These are phyloP conservation scores for Hestina assimilis DNA, from an alignment of 1,140 invertebrate species.

Conservation along the genomic window DNA sequence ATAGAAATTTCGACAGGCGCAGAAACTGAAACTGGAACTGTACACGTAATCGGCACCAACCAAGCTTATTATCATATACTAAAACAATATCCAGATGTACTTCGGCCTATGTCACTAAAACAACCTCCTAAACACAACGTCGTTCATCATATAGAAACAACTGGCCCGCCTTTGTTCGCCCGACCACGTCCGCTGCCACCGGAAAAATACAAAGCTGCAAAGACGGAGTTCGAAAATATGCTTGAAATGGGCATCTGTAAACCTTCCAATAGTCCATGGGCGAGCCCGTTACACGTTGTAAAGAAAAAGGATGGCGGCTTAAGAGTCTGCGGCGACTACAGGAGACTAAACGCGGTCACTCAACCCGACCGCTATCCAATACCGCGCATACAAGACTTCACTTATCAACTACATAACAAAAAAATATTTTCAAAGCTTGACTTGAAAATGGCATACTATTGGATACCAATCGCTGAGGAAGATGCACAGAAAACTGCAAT, in stretches of 20 bases:
- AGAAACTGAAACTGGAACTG: background rate
- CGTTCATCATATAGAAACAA: slow-evolving; percentile 11
- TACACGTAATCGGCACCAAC: slow-evolving; percentile 2
- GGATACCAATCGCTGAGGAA: slow-evolving; percentile 8
- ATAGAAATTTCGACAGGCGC: slow-evolving; percentile 10
- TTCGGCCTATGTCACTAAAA: slow-evolving; percentile 8
- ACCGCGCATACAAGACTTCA: background rate
- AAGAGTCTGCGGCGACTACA: slow-evolving; percentile 9
- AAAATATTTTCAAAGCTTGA: slow-evolving; percentile 6
- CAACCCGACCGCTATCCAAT: slow-evolving; percentile 5
- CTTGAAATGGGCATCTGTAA: slow-evolving; percentile 4
- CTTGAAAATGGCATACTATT: slow-evolving; percentile 26
- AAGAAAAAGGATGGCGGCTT: slow-evolving; percentile 7
- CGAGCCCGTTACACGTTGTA: slow-evolving; percentile 9
- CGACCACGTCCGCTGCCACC: slow-evolving; percentile 11
- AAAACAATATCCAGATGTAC: slow-evolving; percentile 6
- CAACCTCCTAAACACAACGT: slow-evolving; percentile 14
- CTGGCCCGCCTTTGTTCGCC: slow-evolving; percentile 7
- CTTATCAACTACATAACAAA: slow-evolving; percentile 1
- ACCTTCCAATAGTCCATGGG: slow-evolving; percentile 8
- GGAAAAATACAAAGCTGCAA: slow-evolving; percentile 7
- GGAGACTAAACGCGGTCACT: slow-evolving; percentile 4
- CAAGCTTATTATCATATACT: slow-evolving; percentile 14
- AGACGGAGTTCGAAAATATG: slow-evolving; percentile 6
- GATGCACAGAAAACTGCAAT: no score